Evolutionary conservation across 2,888 invertebrate genomes (phyloP).

Genomic region (Drosophila barbarae): DNA sequence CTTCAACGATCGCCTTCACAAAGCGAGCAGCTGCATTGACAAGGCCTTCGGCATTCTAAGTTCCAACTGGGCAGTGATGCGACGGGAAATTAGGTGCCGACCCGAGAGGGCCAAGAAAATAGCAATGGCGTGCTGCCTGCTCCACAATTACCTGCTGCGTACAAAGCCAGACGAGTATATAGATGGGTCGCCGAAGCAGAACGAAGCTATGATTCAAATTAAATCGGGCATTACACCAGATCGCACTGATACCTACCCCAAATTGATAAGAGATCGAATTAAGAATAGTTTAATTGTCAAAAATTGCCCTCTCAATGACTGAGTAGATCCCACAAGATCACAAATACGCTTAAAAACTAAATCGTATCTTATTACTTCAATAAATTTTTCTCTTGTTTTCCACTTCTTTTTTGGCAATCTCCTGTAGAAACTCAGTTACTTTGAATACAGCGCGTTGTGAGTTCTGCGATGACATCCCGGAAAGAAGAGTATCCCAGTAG

Average conservation of each 20-base stretch:
- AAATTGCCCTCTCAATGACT: background rate
- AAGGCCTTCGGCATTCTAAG: background rate
- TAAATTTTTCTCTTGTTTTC: background rate
- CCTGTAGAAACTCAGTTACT: conserved; percentile 4
- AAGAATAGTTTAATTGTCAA: conserved; percentile 4
- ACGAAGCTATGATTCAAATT: background rate
- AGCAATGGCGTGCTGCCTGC: conserved; percentile 5
- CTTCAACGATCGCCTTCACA: background rate
- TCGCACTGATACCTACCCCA: background rate
- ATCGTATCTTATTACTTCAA: background rate
- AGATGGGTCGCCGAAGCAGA: background rate
- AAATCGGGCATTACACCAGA: background rate
- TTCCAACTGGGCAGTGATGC: background rate
- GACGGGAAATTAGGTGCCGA: background rate
- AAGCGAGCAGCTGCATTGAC: conserved; percentile 2
- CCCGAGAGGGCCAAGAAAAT: background rate
- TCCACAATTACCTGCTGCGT: conserved; percentile 1
- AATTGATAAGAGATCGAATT: background rate
- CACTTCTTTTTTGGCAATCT: conserved; percentile 1
- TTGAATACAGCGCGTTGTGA: conserved; percentile 1
- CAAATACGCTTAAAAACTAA: conserved; percentile 2
- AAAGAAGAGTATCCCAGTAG: conserved; percentile 5
- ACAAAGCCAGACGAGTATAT: background rate
- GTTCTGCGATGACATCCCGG: conserved; percentile 1
- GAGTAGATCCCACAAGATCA: background rate